Conservation (phyloP, 1,140 invertebrate species). For the Ridgeia piscesae region DNA sequence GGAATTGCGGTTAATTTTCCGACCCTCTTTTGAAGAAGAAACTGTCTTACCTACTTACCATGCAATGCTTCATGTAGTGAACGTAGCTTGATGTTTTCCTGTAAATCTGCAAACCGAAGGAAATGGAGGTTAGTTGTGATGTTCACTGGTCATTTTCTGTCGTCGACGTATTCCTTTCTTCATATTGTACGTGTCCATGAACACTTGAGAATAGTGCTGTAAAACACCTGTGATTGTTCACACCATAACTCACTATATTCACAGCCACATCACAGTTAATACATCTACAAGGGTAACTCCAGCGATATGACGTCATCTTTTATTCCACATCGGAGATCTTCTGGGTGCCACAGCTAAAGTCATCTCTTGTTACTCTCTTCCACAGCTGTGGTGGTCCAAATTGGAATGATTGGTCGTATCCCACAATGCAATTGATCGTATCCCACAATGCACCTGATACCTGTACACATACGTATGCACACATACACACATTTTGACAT, state of each 20-base stretch:
- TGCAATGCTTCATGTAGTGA: background rate
- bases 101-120: background rate
- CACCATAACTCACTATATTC: background rate
- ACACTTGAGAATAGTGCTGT: background rate
- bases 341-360: no score
- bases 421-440: no score
- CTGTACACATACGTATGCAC: background rate
- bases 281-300: background rate
- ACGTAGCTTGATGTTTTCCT: constrained; percentile 3
- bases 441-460: background rate
- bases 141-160: background rate
- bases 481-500: background rate
- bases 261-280: background rate
- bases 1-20: background rate
- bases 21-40: background rate
- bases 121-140: constrained; percentile 2
- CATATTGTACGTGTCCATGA: background rate
- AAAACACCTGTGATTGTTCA: background rate
- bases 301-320: background rate
- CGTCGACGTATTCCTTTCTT: background rate
- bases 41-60: background rate
- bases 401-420: no score
- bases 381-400: no score
- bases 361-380: no score
- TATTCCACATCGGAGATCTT: no score